These are phyloP conservation scores for Drosophila testacea DNA, from an alignment of 2,888 invertebrate species.

Conservation along the genomic window DNA sequence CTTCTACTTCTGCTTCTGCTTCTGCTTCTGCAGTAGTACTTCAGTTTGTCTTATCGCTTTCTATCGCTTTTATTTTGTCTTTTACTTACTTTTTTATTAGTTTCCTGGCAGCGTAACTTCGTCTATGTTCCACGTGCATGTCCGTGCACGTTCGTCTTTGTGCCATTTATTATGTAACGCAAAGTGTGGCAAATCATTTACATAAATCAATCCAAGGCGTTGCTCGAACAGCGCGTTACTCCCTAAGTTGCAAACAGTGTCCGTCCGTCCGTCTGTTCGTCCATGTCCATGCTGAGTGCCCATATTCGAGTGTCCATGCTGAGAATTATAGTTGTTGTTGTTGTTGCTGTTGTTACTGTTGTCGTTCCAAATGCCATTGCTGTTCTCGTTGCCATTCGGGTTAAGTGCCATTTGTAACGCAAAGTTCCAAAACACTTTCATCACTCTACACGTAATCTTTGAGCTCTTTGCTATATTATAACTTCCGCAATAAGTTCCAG, in stretches of 20 bases:
- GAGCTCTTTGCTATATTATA: constrained; percentile 37
- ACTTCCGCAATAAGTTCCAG: constrained; percentile 19
- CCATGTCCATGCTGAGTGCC: constrained; percentile 34
- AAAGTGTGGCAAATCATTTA: constrained; percentile 78
- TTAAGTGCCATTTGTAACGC: constrained; percentile 64
- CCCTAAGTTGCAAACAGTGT: constrained; percentile 9
- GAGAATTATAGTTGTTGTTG: constrained; percentile 28
- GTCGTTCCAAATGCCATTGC: constrained; percentile 5
- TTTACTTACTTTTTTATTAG: constrained; percentile 64
- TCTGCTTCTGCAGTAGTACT: constrained; percentile 4
- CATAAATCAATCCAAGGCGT: constrained; percentile 74
- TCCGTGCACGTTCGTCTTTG: constrained; percentile 23
- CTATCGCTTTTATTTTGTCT: constrained; percentile 32
- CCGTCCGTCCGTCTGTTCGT: neutral
- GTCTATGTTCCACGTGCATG: constrained; percentile 14
- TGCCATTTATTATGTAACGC: constrained; percentile 75
- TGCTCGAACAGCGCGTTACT: constrained; percentile 35
- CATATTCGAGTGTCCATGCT: constrained; percentile 44
- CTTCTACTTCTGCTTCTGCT: neutral
- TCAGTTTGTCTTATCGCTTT: constrained; percentile 11
- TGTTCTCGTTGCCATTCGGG: constrained; percentile 28
- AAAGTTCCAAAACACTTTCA: constrained; percentile 43
- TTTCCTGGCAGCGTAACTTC: constrained; percentile 44
- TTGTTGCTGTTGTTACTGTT: too few relatives aligned
- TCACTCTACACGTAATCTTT: constrained; percentile 28